Evolutionary conservation across 2,888 invertebrate genomes (phyloP), one percentile per base, ranked within the genome.

Genomic region (Pharmacophagus antenor): DNA sequence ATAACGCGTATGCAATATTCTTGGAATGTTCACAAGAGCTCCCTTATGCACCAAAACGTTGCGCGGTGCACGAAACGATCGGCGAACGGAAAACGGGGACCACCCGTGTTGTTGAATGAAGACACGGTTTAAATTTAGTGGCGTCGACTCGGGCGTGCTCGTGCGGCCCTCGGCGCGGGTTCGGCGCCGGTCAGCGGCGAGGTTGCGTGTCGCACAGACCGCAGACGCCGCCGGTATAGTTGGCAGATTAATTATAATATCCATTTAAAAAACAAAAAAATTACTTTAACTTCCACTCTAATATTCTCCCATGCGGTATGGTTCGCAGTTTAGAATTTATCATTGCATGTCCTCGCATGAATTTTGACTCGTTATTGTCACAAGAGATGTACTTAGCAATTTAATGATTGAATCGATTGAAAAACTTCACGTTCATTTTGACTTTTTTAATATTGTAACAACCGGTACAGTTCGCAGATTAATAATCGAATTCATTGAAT

Each of bases 121-220:
- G 60, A 65, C 51, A 42, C 63, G 65, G 66, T 68, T 68, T 71
- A 66, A 68, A 67, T 66, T 63, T 59, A 59, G 56, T 68, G 67
- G 66, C 65, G 63, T 57, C 49, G n/a, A 20, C 63, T 63, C 61
- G 66, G 64, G 63, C 65, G 65, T 67, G 55, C 56, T 50, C 59
- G 61, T 63, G 61, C 57, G 63, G 62, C 59, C 65, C 68, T 70
- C 71, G 70, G 68, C 65, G 65, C 65, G 70, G 66, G 72, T 75
- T 73, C 70, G 73, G 59, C 63, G 63, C 65, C 73, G 72, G 73
- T 74, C 76, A 74, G 67, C 67, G 61, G 56, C 65, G 65, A 64
- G 57, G 61, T 62, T 71, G 67, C 64, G 49, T 42, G 55, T 47
- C 22, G 42, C 49, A 41, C 48, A 56, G 59, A 65, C 68, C 66